Base-by-base conservation (phyloP, 2,113 vertebrate species). In the Larimichthys polyactis region DNA sequence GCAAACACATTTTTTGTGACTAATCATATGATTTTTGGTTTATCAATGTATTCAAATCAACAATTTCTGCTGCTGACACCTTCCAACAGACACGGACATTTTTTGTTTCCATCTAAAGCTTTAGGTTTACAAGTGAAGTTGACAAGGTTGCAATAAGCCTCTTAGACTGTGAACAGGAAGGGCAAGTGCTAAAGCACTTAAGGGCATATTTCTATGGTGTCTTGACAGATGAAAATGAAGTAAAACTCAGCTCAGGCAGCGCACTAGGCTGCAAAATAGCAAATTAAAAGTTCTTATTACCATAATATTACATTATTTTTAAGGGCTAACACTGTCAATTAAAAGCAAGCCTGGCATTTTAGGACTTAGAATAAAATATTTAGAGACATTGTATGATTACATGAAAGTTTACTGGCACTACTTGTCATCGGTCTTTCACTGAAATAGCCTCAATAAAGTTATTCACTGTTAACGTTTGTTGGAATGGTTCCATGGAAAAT, bases 81-180 rank as follows among this genome's bases (percentile, higher is more conserved):
- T 76, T 72, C 48, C 72, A 87, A 79, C 78, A 62, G 55, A 69
- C 68, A 60, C 49, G 11, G 59, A 71, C 32, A 40, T 72, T 75
- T 81, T 76, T 73, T 80, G 55, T 81, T 92, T 86, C 86, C 75
- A 88, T 90, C 68, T 60, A 44, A 51, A 82, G 83, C 83, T 81
- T 63, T 32, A 44, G 46, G 40, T 82, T 86, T 78, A 40, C 75
- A 75, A 79, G 66, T 44, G 46, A 79, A 79, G 55, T 55, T 86
- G 88, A 86, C 86, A 83, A 48, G 52, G 87, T 86, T 90, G 82
- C 73, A 75, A 72, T 72, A 77, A 75, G 84, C 87, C 73, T 77
- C 70, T 81, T 83, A 20, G 85, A 81, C 84, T 85, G 88, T 79
- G 66, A 87, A 76, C 86, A 91, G 80, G 81, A 84, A 87, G 82